These are phyloP conservation scores for Samia ricini DNA, from an alignment of 1,140 invertebrate genomes.

Conservation along the genomic window DNA sequence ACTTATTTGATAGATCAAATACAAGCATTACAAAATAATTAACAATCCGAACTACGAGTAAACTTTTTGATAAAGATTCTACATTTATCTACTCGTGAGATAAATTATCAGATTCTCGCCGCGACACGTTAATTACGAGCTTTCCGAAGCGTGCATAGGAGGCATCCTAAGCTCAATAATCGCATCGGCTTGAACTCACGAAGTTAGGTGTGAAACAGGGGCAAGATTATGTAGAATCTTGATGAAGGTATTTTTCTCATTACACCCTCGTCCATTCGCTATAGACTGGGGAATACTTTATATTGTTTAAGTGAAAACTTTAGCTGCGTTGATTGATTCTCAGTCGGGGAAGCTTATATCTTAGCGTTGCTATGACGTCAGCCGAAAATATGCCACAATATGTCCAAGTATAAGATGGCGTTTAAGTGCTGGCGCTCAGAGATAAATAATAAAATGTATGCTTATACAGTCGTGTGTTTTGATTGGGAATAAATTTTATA, in stretches of 20 bases:
- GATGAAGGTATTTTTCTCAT: constrained; percentile 8
- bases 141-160: not conserved
- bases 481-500: too few species aligned
- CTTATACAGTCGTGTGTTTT: too few species aligned
- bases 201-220: not conserved
- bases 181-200: constrained; percentile 1
- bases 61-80: not conserved
- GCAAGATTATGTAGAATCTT: not conserved
- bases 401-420: too few species aligned
- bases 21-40: not conserved
- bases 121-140: not conserved
- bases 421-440: too few species aligned
- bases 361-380: too few species aligned
- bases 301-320: too few species aligned
- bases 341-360: too few species aligned
- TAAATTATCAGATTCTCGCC: not conserved
- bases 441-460: too few species aligned
- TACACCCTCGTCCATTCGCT: not conserved
- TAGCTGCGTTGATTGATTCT: too few species aligned
- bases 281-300: not conserved
- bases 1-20: too few species aligned
- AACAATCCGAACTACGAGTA: not conserved
- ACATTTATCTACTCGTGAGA: not conserved
- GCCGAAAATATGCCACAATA: too few species aligned
- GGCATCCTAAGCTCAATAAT: constrained; percentile 7